phyloP scores from a whole-genome alignment of 1,140 invertebrate species.

The Batillaria attramentaria region DNA sequence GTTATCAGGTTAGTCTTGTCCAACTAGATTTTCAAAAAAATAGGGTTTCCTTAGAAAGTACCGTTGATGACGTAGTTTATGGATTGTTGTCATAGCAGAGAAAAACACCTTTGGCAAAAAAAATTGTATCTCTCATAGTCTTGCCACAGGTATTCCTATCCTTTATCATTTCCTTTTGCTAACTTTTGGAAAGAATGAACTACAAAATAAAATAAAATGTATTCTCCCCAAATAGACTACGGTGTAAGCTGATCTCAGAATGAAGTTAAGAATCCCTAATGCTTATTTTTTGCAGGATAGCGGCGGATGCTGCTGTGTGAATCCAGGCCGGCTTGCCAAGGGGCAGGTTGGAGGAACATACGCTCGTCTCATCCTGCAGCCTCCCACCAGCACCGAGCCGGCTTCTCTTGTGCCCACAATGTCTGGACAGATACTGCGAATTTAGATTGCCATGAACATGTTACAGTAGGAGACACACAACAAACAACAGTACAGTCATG shows the following conservation, averaged over 20 bases:
- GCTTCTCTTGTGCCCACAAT: constrained; percentile 34
- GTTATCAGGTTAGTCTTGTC: too few species aligned
- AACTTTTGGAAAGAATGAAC: background rate
- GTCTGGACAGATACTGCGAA: constrained; percentile 48
- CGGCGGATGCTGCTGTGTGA: constrained; percentile 84
- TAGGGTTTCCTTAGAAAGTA: too few species aligned
- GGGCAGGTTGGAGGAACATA: constrained; percentile 76
- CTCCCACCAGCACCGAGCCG: constrained; percentile 21
- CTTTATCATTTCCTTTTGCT: background rate
- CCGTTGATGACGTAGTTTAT: too few species aligned
- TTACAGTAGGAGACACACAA: too few species aligned
- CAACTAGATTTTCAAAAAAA: too few species aligned
- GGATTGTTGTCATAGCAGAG: too few species aligned
- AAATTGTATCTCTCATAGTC: too few species aligned
- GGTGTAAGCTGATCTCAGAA: background rate
- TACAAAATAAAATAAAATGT: background rate
- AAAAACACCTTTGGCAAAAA: too few species aligned
- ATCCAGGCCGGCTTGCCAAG: constrained; percentile 87
- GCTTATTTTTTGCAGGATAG: constrained; percentile 75
- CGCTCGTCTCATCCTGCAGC: constrained; percentile 70
- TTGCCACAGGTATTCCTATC: too few species aligned
- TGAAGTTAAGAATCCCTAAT: background rate
- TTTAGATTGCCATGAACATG: constrained; percentile 37
- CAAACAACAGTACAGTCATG: too few species aligned
- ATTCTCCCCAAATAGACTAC: background rate